phyloP scores from a whole-genome alignment of 2,113 vertebrate species.

The Circaetus gallicus region DNA sequence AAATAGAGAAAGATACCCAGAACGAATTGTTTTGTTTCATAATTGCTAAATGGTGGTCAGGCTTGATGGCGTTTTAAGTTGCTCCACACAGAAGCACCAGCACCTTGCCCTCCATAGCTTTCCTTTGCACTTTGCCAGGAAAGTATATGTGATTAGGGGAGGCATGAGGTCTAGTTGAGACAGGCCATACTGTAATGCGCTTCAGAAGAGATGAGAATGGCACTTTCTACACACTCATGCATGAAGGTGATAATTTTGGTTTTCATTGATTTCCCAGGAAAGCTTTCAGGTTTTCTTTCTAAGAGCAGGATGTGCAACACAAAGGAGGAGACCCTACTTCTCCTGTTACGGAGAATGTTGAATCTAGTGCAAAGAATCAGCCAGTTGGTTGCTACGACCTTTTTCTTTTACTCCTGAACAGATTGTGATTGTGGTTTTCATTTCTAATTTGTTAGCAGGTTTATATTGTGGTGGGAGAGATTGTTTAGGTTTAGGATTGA shows the following conservation, averaged over 20 bases:
- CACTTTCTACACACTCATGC: accelerated
- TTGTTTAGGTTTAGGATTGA: not conserved
- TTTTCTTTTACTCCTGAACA: not conserved
- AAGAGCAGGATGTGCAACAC: not conserved
- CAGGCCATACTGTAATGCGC: accelerated
- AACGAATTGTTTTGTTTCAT: not conserved
- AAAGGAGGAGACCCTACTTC: not conserved
- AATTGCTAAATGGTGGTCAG: not conserved
- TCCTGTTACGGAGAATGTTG: not conserved
- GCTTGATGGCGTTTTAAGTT: not conserved
- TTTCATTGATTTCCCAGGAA: not conserved
- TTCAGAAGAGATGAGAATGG: not conserved
- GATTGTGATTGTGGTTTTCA: not conserved
- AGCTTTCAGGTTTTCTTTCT: not conserved
- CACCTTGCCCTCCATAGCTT: not conserved
- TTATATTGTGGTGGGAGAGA: not conserved
- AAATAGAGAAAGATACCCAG: not conserved
- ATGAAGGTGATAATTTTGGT: not conserved
- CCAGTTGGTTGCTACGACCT: not conserved
- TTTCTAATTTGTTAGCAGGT: not conserved
- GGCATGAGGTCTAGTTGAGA: not conserved
- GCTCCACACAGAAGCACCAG: not conserved
- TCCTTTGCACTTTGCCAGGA: not conserved
- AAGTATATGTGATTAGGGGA: not conserved
- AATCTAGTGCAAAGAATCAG: not conserved